Conservation (phyloP, 2,113 vertebrate genomes). For the Phyllostomus discolor region DNA sequence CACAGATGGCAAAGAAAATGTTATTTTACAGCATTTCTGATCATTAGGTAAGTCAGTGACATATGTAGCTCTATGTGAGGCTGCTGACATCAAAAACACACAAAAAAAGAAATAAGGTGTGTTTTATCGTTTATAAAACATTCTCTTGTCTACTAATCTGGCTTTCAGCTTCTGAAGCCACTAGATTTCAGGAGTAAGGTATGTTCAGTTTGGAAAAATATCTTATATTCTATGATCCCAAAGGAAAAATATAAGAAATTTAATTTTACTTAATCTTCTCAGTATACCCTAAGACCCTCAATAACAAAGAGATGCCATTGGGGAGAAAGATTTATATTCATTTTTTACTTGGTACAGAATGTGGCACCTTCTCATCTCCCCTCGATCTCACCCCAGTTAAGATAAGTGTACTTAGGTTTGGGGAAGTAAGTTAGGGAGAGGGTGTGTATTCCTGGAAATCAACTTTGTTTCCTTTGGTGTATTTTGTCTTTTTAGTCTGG, state of each 20-base stretch:
- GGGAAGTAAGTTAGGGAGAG: accelerated
- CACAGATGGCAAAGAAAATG: background rate
- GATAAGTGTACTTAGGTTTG: background rate
- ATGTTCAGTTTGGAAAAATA: background rate
- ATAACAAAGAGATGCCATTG: background rate
- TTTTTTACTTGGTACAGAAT: background rate
- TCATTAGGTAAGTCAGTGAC: background rate
- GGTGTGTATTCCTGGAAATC: background rate
- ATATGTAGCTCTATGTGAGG: background rate
- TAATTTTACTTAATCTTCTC: background rate
- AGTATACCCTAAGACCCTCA: background rate
- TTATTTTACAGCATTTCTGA: background rate
- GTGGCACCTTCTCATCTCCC: background rate
- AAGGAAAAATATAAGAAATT: background rate
- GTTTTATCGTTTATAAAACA: background rate
- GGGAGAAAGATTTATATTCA: background rate
- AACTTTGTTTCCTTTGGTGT: background rate
- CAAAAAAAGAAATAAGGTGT: background rate
- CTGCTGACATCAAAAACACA: background rate
- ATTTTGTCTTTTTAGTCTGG: background rate
- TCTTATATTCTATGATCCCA: background rate
- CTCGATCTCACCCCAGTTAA: background rate
- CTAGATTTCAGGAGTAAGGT: background rate
- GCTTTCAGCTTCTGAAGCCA: background rate
- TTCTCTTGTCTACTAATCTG: background rate